These are phyloP conservation scores for Phalacrocorax brasilianus DNA, from an alignment of 2,113 vertebrate species.

Conservation along the genomic window DNA sequence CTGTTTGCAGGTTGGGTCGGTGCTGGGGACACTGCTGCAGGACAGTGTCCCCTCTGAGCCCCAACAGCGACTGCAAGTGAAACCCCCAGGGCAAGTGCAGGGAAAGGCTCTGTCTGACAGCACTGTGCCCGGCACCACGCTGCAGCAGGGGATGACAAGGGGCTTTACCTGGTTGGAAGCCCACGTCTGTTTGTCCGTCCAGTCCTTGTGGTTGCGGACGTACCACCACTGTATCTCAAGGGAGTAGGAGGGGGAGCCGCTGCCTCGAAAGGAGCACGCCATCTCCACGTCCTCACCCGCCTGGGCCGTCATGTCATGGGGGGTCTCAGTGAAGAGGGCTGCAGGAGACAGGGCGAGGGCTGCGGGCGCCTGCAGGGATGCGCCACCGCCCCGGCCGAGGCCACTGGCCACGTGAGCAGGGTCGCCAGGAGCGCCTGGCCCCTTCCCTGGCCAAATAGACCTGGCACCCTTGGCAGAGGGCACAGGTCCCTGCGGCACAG, in stretches of 20 bases:
- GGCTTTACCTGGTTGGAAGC: slow-evolving; percentile 81
- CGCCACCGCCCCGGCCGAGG: rapidly evolving
- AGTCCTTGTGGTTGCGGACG: slow-evolving; percentile 81
- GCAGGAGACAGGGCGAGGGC: neutral
- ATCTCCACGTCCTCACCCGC: slow-evolving; percentile 93
- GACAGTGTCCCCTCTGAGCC: neutral
- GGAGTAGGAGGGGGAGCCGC: slow-evolving; percentile 87
- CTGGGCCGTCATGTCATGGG: slow-evolving; percentile 86
- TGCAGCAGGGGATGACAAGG: neutral
- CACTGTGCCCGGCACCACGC: too few relatives aligned
- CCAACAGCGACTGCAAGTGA: neutral
- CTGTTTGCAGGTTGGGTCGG: rapidly evolving
- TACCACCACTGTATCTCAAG: slow-evolving; percentile 99
- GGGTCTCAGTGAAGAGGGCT: slow-evolving; percentile 95
- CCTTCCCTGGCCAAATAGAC: neutral
- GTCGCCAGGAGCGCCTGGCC: neutral
- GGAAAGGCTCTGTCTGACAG: too few relatives aligned
- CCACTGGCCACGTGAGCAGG: rapidly evolving
- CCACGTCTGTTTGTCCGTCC: slow-evolving; percentile 82
- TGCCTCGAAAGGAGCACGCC: slow-evolving; percentile 96
- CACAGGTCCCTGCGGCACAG: neutral
- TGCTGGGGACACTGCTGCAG: rapidly evolving
- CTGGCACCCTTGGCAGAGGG: rapidly evolving
- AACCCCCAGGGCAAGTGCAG: rapidly evolving
- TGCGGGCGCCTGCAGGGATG: neutral